Evolutionary conservation across 2,888 invertebrate species (phyloP), one percentile per base, ranked within the genome.

Genomic region (Tenthredo mesomela): DNA sequence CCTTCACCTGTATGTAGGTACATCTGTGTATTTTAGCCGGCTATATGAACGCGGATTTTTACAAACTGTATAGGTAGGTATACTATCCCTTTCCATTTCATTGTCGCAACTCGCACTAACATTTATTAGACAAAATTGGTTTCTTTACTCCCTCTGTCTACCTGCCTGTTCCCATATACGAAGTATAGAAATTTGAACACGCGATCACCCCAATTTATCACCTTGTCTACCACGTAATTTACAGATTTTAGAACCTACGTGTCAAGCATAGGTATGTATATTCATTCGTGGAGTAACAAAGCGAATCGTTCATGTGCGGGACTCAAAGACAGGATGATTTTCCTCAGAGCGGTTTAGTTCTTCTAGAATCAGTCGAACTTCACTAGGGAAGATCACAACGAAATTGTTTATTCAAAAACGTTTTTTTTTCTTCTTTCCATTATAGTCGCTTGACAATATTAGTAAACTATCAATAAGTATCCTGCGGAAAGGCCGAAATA

Each of bases 191-290:
- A 67, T 67, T 67, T 2, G 12, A 29, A 18, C 67, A 67, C 67
- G 67, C 67, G 33, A 67, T 33, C 67, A 29, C 18, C 33, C 67
- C 33, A 18, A 67, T 67, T 67, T 33, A 67, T 67, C 67, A 67
- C 67, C 29, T 67, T 67, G 29, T 67, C 29, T 33, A 12, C 33
- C 33, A 15, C 67, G 25, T 33, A 67, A 25, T 67, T 67, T 67
- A 67, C 67, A 18, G 67, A 67, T 67, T 67, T 67, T 67, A 33
- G 29, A 33, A 67, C 67, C 33, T 67, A 67, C 67, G 67, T 67
- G 67, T 33, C 33, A 33, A 67, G 67, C 10, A 9, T 18, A n/a
- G 37, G 0, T 37, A 37, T 7, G 25, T 67, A 67, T 29, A 33
- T 67, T 33, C 33, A 33, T 29, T 29, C 18, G 12, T 6, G 33